phyloP scores from a whole-genome alignment of 2,113 vertebrate species.

The Pomatostomus ruficeps region DNA sequence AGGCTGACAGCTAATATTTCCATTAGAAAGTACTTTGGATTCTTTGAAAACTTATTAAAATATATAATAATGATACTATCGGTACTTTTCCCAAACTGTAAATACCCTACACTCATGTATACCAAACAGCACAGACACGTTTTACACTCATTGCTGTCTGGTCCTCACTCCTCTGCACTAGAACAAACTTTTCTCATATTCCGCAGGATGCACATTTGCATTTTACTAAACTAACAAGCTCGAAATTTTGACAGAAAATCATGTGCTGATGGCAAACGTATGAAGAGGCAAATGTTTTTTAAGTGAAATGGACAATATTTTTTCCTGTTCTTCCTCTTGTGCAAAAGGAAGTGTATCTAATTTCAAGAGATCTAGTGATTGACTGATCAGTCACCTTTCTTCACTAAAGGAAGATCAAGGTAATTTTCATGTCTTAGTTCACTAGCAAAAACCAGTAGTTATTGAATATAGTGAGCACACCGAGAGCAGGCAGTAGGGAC shows the following conservation, averaged over 20 bases:
- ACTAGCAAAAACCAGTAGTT: background rate
- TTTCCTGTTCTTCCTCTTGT: background rate
- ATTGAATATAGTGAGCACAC: background rate
- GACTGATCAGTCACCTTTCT: background rate
- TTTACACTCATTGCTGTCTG: background rate
- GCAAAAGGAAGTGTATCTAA: background rate
- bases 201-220: background rate
- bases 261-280: background rate
- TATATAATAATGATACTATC: background rate
- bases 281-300: background rate
- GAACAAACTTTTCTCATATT: background rate
- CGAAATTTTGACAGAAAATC: background rate
- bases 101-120: background rate
- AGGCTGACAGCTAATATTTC: background rate
- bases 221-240: background rate
- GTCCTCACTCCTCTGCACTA: background rate
- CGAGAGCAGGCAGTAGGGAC: background rate
- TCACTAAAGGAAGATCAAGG: background rate
- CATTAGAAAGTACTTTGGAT: background rate
- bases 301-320: background rate
- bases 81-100: background rate
- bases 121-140: rapidly evolving
- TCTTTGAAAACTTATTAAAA: background rate
- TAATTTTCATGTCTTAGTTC: background rate
- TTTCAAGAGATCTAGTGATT: background rate